Evolutionary conservation across 2,113 vertebrate species (phyloP).

Genomic region (Fulmarus glacialis): DNA sequence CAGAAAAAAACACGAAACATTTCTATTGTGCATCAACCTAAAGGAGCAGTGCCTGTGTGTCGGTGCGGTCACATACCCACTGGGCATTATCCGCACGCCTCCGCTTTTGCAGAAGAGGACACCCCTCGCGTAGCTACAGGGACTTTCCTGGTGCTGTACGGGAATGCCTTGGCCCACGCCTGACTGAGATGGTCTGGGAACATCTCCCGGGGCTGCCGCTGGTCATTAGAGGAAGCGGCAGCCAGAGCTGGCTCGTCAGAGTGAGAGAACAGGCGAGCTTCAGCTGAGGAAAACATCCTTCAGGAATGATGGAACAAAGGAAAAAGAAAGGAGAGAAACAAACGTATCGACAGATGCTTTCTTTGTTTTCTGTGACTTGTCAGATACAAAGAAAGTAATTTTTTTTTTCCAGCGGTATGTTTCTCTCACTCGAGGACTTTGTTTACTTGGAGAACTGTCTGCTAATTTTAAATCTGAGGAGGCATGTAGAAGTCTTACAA

Average conservation of each 20-base stretch:
- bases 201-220: background rate
- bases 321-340: background rate
- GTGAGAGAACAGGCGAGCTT: background rate
- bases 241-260: background rate
- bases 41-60: background rate
- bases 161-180: background rate
- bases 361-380: background rate
- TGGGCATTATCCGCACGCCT: background rate
- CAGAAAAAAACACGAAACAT: background rate
- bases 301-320: background rate
- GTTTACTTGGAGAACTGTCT: background rate
- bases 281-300: background rate
- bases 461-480: slow-evolving; percentile 13
- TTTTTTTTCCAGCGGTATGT: background rate
- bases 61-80: rapidly evolving
- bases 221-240: background rate
- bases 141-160: background rate
- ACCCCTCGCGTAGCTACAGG: background rate
- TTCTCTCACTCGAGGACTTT: background rate
- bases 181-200: background rate
- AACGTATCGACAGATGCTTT: background rate
- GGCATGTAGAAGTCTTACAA: background rate
- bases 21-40: background rate
- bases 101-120: background rate
- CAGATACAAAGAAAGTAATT: background rate